Evolutionary conservation across 92 coral and sea anemone species (phyloP).

Genomic region (Epizoanthus rinbou): DNA sequence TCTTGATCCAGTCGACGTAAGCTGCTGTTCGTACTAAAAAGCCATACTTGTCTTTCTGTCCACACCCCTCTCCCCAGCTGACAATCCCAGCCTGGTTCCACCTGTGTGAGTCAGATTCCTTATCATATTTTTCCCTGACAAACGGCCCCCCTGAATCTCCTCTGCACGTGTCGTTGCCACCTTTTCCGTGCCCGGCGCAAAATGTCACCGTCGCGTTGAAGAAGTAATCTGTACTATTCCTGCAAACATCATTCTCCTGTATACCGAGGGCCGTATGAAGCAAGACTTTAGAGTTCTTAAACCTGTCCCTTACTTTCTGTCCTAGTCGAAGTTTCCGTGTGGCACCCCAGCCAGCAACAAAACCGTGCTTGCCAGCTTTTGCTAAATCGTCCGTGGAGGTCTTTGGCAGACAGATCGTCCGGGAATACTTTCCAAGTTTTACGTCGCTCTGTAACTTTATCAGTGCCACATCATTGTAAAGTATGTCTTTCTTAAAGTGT

Average conservation of each 20-base stretch:
- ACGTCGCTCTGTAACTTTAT: slow-evolving; percentile 42
- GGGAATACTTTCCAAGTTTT: slow-evolving; percentile 45
- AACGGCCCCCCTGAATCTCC: slow-evolving; percentile 82
- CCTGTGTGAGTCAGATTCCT: not conserved
- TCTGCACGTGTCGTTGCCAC: slow-evolving; percentile 52
- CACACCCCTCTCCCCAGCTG: slow-evolving; percentile 95
- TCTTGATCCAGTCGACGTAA: slow-evolving; percentile 79
- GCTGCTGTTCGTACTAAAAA: slow-evolving; percentile 71
- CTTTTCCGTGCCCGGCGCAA: slow-evolving; percentile 72
- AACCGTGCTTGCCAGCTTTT: slow-evolving; percentile 35
- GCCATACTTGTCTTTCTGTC: slow-evolving; percentile 51
- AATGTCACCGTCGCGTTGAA: slow-evolving; percentile 54
- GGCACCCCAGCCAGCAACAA: slow-evolving; percentile 73
- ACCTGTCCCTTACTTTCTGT: not conserved
- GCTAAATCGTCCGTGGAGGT: slow-evolving; percentile 43
- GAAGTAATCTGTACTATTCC: not conserved
- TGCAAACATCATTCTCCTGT: slow-evolving; percentile 51
- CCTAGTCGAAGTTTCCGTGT: slow-evolving; percentile 9
- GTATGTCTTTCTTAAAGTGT: slow-evolving; percentile 1
- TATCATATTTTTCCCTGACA: slow-evolving; percentile 35
- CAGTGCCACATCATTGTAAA: slow-evolving; percentile 59
- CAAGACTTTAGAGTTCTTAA: slow-evolving; percentile 46
- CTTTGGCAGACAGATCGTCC: slow-evolving; percentile 61
- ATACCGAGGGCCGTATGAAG: slow-evolving; percentile 67
- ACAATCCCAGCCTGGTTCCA: slow-evolving; percentile 81